Evolutionary conservation across 2,113 vertebrate species (phyloP).

Genomic region (Madoqua kirkii): DNA sequence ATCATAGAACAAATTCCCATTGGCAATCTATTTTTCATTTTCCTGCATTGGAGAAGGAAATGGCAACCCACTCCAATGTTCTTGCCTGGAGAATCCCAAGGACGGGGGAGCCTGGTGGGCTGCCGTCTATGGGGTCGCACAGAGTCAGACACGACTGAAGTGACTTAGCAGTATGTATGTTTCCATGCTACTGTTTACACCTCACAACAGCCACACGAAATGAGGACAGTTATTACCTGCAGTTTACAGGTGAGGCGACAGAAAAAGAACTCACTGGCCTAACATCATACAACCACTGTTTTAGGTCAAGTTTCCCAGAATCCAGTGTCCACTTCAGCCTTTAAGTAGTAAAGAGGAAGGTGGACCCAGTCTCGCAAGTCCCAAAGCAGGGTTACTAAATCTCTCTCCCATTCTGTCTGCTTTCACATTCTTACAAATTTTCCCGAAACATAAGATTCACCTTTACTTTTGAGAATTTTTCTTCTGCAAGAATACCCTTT

Average conservation of each 20-base stretch:
- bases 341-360: not conserved
- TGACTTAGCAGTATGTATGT: not conserved
- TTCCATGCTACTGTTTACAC: not conserved
- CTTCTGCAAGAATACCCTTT: not conserved
- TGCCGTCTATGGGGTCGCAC: too few relatives aligned
- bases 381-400: not conserved
- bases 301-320: not conserved
- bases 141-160: too few relatives aligned
- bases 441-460: not conserved
- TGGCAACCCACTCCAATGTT: too few relatives aligned
- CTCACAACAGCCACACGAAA: not conserved
- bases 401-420: not conserved
- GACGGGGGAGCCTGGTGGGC: too few relatives aligned
- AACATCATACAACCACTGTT: not conserved
- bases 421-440: not conserved
- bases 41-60: too few relatives aligned
- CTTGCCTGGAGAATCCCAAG: too few relatives aligned
- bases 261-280: not conserved
- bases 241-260: not conserved
- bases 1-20: not conserved
- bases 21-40: not conserved
- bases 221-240: not conserved
- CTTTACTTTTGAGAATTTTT: not conserved
- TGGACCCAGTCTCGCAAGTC: not conserved
- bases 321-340: rapidly evolving